Conservation (phyloP, 2,888 invertebrate genomes). For the Kryphioiulus occultus region DNA sequence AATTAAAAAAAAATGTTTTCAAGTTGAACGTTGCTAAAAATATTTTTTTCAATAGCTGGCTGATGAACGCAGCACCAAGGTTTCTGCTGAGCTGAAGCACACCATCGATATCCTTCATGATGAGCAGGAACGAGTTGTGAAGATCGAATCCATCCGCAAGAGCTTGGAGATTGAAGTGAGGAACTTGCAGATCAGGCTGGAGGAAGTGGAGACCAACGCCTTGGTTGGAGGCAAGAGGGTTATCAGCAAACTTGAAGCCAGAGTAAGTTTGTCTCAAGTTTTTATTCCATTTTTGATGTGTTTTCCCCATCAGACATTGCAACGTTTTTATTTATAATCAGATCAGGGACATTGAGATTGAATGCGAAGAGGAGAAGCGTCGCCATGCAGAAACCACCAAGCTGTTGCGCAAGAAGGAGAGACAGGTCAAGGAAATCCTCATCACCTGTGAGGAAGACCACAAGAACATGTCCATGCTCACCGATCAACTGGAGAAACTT, state of each 20-base stretch:
- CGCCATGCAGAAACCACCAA: constrained; percentile 97
- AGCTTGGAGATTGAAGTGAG: constrained; percentile 97
- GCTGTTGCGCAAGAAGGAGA: constrained; percentile 97
- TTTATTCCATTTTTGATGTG: neutral
- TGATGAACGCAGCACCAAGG: constrained; percentile 95
- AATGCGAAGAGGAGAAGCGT: constrained; percentile 95
- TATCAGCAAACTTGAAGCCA: constrained; percentile 95
- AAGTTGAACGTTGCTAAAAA: neutral
- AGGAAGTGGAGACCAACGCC: constrained; percentile 96
- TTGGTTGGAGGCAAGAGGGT: constrained; percentile 96
- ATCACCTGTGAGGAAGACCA: constrained; percentile 96
- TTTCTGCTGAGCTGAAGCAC: constrained; percentile 90
- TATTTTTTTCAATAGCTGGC: constrained; percentile 62
- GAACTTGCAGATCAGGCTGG: constrained; percentile 89
- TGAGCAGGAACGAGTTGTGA: constrained; percentile 95
- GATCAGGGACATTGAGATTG: constrained; percentile 93
- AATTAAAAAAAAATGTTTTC: neutral
- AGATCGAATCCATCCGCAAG: constrained; percentile 97
- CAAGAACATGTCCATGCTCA: constrained; percentile 88
- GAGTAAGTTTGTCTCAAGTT: constrained; percentile 64
- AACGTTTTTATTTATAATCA: constrained; percentile 55
- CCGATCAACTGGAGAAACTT: constrained; percentile 78
- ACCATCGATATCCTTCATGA: constrained; percentile 93
- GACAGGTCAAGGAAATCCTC: constrained; percentile 93
- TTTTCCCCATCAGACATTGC: too few species aligned